Percentiles rank a stretch among this genome's conserved stretches.
Conservation (phyloP, 1,140 invertebrate genomes). For the Metaphire vulgaris region DNA sequence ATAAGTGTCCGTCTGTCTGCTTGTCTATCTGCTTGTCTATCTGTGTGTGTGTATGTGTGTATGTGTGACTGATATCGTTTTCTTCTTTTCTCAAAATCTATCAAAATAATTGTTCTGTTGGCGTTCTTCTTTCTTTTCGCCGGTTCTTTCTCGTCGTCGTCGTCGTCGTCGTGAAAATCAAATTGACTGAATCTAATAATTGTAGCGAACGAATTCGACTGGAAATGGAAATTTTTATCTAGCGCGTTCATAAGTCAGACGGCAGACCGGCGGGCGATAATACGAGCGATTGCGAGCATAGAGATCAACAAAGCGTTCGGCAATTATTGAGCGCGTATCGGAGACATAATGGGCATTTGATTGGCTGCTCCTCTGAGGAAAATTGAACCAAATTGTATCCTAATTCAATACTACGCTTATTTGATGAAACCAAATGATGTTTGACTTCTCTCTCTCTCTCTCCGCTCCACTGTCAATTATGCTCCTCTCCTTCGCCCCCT, state of each 20-base stretch:
- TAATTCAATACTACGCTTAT: neutral
- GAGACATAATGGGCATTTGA: neutral
- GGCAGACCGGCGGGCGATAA: neutral
- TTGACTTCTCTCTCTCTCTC: neutral
- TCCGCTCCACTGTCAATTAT: neutral
- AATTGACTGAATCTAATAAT: neutral
- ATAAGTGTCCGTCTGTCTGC: too few relatives aligned
- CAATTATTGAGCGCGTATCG: neutral
- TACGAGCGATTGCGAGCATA: neutral
- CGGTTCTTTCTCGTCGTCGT: neutral
- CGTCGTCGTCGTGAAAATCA: neutral
- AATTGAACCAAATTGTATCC: conserved; percentile 1
- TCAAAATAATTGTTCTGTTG: neutral
- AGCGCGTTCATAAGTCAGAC: neutral
- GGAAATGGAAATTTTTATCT: neutral
- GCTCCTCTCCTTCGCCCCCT: neutral
- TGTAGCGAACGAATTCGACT: neutral
- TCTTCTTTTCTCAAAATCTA: neutral
- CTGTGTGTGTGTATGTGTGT: too few relatives aligned
- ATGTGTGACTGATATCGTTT: neutral
- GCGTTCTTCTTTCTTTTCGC: neutral
- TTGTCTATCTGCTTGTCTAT: too few relatives aligned
- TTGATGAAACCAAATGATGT: neutral
- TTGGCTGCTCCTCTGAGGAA: neutral
- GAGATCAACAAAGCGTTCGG: neutral